Conservation (phyloP, 2,888 invertebrate genomes). For the Cryptosula pallasiana region DNA sequence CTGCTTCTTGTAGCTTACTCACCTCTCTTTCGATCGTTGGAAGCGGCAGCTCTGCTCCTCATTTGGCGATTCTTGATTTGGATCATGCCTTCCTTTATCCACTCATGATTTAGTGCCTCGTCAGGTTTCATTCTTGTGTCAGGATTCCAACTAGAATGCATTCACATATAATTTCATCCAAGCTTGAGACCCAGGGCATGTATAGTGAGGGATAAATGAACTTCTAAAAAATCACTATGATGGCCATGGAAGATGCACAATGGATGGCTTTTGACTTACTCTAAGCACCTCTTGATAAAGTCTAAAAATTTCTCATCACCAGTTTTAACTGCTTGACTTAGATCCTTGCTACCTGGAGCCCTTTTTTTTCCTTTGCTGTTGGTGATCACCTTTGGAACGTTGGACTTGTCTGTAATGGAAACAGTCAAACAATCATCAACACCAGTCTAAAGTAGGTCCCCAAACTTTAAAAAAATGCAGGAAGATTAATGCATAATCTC, state of each 20-base stretch:
- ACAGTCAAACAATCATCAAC: no score
- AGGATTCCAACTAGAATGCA: slow-evolving; percentile 75
- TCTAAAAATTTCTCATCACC: slow-evolving; percentile 83
- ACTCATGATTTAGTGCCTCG: slow-evolving; percentile 83
- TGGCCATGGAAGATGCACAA: no score
- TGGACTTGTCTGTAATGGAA: slow-evolving; percentile 60
- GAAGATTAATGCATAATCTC: no score
- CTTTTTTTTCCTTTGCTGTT: slow-evolving; percentile 91
- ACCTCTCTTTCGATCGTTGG: slow-evolving; percentile 3
- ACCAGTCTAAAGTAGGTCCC: no score
- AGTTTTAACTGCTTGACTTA: slow-evolving; percentile 75
- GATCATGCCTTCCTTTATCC: slow-evolving; percentile 58
- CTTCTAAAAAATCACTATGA: no score
- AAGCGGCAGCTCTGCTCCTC: neutral
- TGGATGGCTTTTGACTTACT: no score
- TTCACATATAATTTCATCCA: neutral
- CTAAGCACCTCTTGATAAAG: slow-evolving; percentile 82
- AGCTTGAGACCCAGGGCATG: no score
- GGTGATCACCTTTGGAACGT: slow-evolving; percentile 79
- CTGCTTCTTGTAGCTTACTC: no score
- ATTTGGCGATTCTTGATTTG: slow-evolving; percentile 27
- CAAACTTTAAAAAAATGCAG: no score
- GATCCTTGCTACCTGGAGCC: slow-evolving; percentile 75
- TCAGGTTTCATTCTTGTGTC: slow-evolving; percentile 83
- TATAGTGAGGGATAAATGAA: no score